phyloP scores from a whole-genome alignment of 2,797 vertebrate species.

The Arvicola amphibius region DNA sequence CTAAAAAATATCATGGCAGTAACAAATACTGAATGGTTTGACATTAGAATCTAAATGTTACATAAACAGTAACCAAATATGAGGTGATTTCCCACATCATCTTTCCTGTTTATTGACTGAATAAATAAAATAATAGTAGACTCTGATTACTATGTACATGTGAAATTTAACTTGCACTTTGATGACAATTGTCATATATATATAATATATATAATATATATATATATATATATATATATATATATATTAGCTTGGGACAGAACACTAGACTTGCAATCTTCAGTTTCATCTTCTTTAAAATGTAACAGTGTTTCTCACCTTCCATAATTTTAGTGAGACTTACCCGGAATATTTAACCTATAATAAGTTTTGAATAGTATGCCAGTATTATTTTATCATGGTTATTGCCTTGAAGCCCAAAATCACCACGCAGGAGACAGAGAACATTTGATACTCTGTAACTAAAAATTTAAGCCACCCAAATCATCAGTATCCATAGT shows the following conservation, averaged over 20 bases:
- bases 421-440: not conserved
- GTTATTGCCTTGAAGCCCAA: not conserved
- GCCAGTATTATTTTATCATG: not conserved
- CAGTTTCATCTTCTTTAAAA: not conserved
- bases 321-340: not conserved
- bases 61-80: not conserved
- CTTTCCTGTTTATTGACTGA: not conserved
- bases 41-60: not conserved
- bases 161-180: not conserved
- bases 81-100: not conserved
- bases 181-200: not conserved
- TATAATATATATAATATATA: no score
- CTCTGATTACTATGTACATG: not conserved
- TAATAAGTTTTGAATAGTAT: not conserved
- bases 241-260: not conserved
- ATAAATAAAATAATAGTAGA: not conserved
- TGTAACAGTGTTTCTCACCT: not conserved
- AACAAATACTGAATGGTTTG: not conserved
- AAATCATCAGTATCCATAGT: not conserved
- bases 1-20: not conserved
- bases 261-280: not conserved
- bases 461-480: not conserved
- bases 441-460: not conserved
- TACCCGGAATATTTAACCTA: not conserved
- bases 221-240: no score